Evolutionary conservation across 2,797 vertebrate species (phyloP), one percentile per base, ranked within the genome.

Genomic region (Cephalopachus bancanus): DNA sequence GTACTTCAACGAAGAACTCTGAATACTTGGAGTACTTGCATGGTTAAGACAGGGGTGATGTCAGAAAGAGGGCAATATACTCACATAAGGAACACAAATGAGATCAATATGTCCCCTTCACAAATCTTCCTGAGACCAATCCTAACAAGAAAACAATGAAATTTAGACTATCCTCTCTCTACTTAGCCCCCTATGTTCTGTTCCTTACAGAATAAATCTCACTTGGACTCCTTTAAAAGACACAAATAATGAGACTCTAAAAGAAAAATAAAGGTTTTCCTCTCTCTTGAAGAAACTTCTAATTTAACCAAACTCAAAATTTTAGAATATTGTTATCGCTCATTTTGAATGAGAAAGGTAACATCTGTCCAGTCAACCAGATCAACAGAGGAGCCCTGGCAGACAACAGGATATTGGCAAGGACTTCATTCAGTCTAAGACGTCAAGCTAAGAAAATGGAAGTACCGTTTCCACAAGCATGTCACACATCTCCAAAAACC

Each of bases 401-500:
- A 74, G 76, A 71, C 10, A 65, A 92, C 4, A 81, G 19, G 37
- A 67, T 0, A 64, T 44, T 44, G 44, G 30, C 4, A 94, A 94
- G 84, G 55, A 64, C 53, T 69, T 87, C 17, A n/a, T 69, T 64
- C 1, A 10, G 10, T 59, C 91, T 44, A 74, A 49, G 53, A 55
- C 76, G 33, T n/a, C 33, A 94, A 89, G 75, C 22, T 69, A 94
- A 92, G 33, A 88, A 64, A 78, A 11, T 80, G 59, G n/a, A 71
- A 91, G 10, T 1, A 11, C 6, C 8, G 20, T 19, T 49, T 16
- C 11, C 86, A 2, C 12, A 33, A 15, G 28, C 3, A 26, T 22
- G 19, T 5, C 22, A 30, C 28, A 33, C 55, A n/a, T 14, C 79
- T 30, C 26, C 12, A 9, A 90, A 44, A 53, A n/a, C 6, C 22